These are phyloP conservation scores for Erebia epiphron DNA, from an alignment of 2,888 invertebrate species.

Conservation along the genomic window DNA sequence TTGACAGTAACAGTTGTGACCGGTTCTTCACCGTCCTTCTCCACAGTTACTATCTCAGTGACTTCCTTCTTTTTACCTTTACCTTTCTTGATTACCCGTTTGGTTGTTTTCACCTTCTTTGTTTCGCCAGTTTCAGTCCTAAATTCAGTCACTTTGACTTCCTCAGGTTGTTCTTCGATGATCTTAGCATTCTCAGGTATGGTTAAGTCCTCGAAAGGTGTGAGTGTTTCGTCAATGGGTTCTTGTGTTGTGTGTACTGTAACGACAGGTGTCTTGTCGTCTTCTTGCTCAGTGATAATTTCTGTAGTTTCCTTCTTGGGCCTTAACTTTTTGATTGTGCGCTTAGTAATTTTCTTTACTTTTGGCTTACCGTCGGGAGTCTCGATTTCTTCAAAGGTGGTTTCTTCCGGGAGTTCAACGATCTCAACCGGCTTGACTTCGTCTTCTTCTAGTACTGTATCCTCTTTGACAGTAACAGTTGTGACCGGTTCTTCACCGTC, in stretches of 20 bases:
- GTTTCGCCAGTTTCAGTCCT: background rate
- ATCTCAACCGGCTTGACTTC: constrained; percentile 36
- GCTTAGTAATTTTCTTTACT: background rate
- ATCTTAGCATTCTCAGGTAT: background rate
- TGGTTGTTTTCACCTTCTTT: constrained; percentile 17
- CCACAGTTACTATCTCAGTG: too few relatives aligned
- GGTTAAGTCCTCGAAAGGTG: constrained; percentile 41
- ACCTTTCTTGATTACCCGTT: constrained; percentile 47
- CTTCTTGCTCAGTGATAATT: background rate
- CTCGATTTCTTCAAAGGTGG: background rate
- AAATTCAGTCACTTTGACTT: background rate
- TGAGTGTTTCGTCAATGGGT: background rate
- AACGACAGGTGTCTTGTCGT: background rate
- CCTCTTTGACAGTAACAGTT: constrained; percentile 32
- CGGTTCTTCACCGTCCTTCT: too few relatives aligned
- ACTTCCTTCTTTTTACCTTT: constrained; percentile 33
- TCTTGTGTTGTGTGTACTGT: background rate
- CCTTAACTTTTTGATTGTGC: background rate
- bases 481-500: background rate
- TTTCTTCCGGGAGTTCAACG: constrained; percentile 42
- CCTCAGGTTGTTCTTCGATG: background rate
- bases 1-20: too few relatives aligned
- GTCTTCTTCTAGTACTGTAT: constrained; percentile 38
- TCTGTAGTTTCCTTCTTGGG: background rate
- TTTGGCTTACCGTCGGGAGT: background rate